These are phyloP conservation scores for Cygnus atratus DNA, from an alignment of 2,113 vertebrate genomes.

Conservation along the genomic window DNA sequence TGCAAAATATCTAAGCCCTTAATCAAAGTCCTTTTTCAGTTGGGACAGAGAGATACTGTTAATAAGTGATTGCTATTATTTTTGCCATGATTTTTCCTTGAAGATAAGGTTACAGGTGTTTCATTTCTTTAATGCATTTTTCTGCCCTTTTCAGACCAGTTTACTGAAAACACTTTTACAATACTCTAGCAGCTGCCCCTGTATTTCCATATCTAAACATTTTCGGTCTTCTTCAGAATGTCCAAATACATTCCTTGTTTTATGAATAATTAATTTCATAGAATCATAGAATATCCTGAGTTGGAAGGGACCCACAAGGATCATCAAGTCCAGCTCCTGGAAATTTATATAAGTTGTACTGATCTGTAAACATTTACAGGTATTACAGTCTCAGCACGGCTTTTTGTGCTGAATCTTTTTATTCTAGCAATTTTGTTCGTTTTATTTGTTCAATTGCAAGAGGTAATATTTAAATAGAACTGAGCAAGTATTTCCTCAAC, in stretches of 20 bases:
- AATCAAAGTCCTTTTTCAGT: background rate
- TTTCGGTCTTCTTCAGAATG: background rate
- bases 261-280: background rate
- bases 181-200: background rate
- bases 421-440: background rate
- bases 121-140: background rate
- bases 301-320: no score
- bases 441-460: background rate
- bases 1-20: background rate
- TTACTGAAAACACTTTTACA: background rate
- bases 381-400: background rate
- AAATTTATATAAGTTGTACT: background rate
- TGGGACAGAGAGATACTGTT: background rate
- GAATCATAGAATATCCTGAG: no score
- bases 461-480: slow-evolving; percentile 6
- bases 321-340: no score
- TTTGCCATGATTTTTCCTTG: background rate
- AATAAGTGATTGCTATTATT: background rate
- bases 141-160: rapidly evolving
- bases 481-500: slow-evolving; percentile 15
- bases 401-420: background rate
- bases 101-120: background rate
- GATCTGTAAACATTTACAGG: background rate
- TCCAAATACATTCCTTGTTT: background rate
- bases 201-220: background rate